Evolutionary conservation across 2,113 vertebrate genomes (phyloP).

Genomic region (Pomatorhinus ruficollis): DNA sequence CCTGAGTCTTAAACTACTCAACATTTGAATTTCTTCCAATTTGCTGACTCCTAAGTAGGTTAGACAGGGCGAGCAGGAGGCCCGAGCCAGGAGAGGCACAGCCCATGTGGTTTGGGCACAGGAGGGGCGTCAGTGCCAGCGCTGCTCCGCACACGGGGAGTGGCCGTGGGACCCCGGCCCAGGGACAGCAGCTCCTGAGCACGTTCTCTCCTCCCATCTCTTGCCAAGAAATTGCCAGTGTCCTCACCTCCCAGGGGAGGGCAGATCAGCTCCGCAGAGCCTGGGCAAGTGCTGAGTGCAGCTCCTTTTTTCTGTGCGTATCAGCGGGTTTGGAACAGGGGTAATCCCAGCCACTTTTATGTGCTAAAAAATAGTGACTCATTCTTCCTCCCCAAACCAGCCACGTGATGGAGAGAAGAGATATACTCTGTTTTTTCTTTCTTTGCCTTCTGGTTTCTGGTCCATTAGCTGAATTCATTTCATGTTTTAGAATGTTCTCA

Average conservation of each 20-base stretch:
- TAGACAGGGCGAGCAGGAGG: neutral
- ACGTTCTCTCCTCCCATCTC: neutral
- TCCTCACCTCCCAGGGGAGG: neutral
- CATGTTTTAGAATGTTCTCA: neutral
- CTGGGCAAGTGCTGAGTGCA: neutral
- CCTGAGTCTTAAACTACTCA: neutral
- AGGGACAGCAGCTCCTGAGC: neutral
- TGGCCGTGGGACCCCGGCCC: accelerated
- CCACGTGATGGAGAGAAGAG: neutral
- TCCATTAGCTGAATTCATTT: neutral
- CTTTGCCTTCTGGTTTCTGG: conserved; percentile 3
- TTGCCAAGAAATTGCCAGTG: neutral
- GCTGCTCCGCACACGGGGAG: neutral
- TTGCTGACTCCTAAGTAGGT: neutral
- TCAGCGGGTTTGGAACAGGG: neutral
- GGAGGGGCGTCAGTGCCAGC: neutral
- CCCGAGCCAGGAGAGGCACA: neutral
- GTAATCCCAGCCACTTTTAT: neutral
- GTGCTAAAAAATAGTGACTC: conserved; percentile 14
- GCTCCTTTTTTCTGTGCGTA: neutral
- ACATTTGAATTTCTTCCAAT: neutral
- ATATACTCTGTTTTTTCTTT: neutral
- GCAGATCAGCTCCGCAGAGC: neutral
- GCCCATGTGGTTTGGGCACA: too few species aligned
- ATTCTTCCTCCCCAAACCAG: neutral